Evolutionary conservation across 2,113 vertebrate species (phyloP), one percentile per base, ranked within the genome.

Genomic region (Cottus gobio): DNA sequence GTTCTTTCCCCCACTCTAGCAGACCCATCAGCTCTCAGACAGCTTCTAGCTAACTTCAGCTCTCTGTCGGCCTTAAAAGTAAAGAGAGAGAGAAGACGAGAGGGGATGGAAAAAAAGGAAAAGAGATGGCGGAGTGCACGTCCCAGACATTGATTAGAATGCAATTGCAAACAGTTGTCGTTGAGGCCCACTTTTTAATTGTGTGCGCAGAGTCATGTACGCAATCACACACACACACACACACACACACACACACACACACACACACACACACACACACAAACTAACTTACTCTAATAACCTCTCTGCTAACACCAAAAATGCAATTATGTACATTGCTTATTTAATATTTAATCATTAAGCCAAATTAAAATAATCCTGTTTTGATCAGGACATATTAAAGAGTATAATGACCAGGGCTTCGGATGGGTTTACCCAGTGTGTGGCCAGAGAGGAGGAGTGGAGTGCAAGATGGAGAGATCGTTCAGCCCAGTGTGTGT

Each of bases 281-380:
- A 82, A 77, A 86, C 64, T 83, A 56, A 83, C 74, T 71, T 54
- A 76, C 66, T 82, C 64, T 89, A 90, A 93, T 91, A 88, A 89
- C 79, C 78, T 87, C 77, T 62, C 86, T 89, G 81, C 87, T 87
- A 87, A 90, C 87, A 82, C 82, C 79, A 86, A 91, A 92, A 77
- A 88, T 88, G 87, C 85, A 90, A 91, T 94, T 91, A 89, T 50
- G 24, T 61, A 79, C 77, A 70, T 82, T 84, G 83, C 77, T 90
- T 88, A 87, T 90, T 93, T 93, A 87, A 92, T 91, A 87, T 92
- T 92, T 90, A 91, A 93, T 92, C 93, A 91, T 93, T 91, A 88
- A 79, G 63, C 84, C 66, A 84, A 92, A 91, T 90, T 68, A 92
- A 94, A 93, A 92, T 82, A 86, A 82, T 77, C 81, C 61, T 75